A percentile compares a stretch with the other conserved stretches of the same genome.
Evolutionary conservation across 2,888 invertebrate genomes (phyloP).

Genomic region (Halictus ligatus): DNA sequence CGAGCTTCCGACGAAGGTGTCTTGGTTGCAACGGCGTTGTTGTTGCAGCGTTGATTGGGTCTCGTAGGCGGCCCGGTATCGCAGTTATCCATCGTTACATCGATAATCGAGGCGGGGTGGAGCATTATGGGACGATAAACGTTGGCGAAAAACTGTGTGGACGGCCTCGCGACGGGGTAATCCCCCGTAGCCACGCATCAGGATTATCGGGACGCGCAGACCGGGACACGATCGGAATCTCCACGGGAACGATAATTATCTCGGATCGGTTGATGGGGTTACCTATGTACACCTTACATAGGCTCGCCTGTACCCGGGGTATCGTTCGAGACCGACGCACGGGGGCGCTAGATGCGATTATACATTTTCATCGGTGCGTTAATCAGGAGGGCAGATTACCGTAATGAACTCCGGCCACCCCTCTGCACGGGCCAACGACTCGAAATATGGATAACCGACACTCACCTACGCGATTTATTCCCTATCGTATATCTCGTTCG

Average conservation of each 20-base stretch:
- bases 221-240: slow-evolving; percentile 64
- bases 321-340: slow-evolving; percentile 63
- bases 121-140: slow-evolving; percentile 1
- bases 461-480: slow-evolving; percentile 63
- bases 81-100: not conserved
- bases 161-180: slow-evolving; percentile 21
- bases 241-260: slow-evolving; percentile 76
- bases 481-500: not conserved
- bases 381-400: slow-evolving; percentile 81
- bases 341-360: slow-evolving; percentile 76
- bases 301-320: slow-evolving; percentile 40
- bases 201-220: slow-evolving; percentile 58
- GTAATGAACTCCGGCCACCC: slow-evolving; percentile 80
- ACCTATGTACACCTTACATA: slow-evolving; percentile 64
- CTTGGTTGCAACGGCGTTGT: not conserved
- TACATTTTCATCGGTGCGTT: slow-evolving; percentile 81
- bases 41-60: not conserved
- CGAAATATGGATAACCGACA: slow-evolving; percentile 80
- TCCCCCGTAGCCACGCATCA: slow-evolving; percentile 48
- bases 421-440: slow-evolving; percentile 78
- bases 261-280: slow-evolving; percentile 72
- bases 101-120: slow-evolving; percentile 3
- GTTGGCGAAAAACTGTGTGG: slow-evolving; percentile 22
- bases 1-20: not conserved
- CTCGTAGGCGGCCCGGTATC: slow-evolving; percentile 4